Evolutionary conservation across 1,140 invertebrate species (phyloP), one percentile per base, ranked within the genome.

Genomic region (Danaus plexippus): DNA sequence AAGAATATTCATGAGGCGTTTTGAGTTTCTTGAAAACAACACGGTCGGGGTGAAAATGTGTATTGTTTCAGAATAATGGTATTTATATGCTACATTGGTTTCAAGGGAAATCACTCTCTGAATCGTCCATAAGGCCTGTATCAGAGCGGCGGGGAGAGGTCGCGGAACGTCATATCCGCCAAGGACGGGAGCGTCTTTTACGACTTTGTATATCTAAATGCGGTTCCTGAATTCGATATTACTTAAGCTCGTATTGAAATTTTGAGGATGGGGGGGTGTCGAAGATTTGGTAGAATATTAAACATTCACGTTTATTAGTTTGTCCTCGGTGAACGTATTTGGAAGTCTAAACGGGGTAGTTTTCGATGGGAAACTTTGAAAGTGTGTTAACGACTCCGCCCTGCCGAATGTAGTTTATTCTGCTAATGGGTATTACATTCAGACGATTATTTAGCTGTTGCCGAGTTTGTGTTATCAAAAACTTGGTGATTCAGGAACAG

Each of bases 251-350:
- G 80, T 85, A 85, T 85, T 81, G 81, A 85, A 83, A 81, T 73
- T 71, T 69, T 58, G 67, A 63, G 52, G 62, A 49, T 15, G 15
- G 66, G 68, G 76, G 67, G 66, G 72, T 61, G 69, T 64, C 69
- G 78, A 84, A 82, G 80, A 85, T 85, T 85, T 75, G 72, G 74
- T 70, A 67, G 81, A 86, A 82, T 85, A 85, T 85, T 85, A 84
- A 84, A 84, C 80, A 86, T 86, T 86, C 74, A 82, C 78, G 77
- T 86, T 86, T 86, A 86, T 86, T 86, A 86, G 81, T 85, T 86
- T 83, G 80, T 80, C 78, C 81, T 80, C 75, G 66, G 58, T 55
- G 67, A 71, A 75, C 73, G 74, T 80, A 82, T 80, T 84, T 81
- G 77, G 73, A 71, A 80, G 74, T 80, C 73, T 80, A 80, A 82